phyloP scores from a whole-genome alignment of 2,113 vertebrate species.

The Sylvilagus bachmani region DNA sequence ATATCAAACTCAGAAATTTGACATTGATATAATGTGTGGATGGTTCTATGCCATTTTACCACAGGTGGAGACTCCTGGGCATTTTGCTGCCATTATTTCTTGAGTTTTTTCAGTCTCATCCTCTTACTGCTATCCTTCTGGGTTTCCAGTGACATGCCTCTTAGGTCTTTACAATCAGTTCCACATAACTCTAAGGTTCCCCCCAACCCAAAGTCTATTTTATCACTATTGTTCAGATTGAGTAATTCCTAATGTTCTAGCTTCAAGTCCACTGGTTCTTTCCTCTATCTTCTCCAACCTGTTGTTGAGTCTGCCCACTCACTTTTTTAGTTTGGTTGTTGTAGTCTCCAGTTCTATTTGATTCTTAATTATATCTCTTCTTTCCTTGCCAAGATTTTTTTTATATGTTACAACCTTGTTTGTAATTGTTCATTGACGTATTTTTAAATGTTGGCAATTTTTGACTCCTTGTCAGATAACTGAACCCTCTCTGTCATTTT shows the following conservation, averaged over 20 bases:
- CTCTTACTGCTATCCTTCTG: not conserved
- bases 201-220: not conserved
- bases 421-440: conserved; percentile 25
- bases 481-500: conserved; percentile 30
- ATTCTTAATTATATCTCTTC: conserved; percentile 20
- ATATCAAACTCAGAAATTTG: conserved; percentile 50
- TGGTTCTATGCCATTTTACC: conserved; percentile 39
- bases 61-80: not conserved
- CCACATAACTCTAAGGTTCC: not conserved
- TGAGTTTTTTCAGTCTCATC: not conserved
- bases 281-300: not conserved
- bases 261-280: not conserved
- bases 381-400: conserved; percentile 14
- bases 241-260: not conserved
- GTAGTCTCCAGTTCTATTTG: conserved; percentile 2
- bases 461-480: conserved; percentile 43
- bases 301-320: not conserved
- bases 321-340: conserved; percentile 47
- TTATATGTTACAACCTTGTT: conserved; percentile 31
- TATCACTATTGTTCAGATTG: not conserved
- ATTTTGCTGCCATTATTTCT: conserved; percentile 22
- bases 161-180: not conserved
- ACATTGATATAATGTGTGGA: not conserved
- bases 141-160: not conserved
- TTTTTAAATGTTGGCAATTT: conserved; percentile 13